Percentiles rank a stretch among this genome's conserved stretches.
Evolutionary conservation across 1,140 invertebrate species (phyloP).

Genomic region (Heliconius congener): DNA sequence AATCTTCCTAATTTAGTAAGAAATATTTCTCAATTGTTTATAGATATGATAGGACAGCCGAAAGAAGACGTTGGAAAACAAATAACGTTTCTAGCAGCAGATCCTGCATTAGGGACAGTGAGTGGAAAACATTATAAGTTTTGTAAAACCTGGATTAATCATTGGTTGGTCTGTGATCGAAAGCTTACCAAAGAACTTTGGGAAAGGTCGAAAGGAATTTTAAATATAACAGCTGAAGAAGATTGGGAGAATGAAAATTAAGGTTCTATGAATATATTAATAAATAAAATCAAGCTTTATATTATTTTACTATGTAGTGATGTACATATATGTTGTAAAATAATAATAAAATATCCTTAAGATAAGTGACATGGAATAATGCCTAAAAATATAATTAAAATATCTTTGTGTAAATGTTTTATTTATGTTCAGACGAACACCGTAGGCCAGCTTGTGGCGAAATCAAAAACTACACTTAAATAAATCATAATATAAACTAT

Average conservation of each 20-base stretch:
- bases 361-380: no score
- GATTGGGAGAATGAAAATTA: slow-evolving; percentile 48
- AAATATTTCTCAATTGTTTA: slow-evolving; percentile 54
- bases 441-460: no score
- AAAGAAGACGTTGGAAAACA: slow-evolving; percentile 65
- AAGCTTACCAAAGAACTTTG: slow-evolving; percentile 56
- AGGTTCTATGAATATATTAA: neutral
- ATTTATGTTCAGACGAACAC: no score
- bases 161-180: slow-evolving; percentile 56
- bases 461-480: no score
- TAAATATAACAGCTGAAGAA: slow-evolving; percentile 60
- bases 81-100: slow-evolving; percentile 57
- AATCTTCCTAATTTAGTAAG: slow-evolving; percentile 49
- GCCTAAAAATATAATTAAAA: no score
- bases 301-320: no score
- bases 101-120: slow-evolving; percentile 52
- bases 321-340: no score
- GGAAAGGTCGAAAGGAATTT: slow-evolving; percentile 58
- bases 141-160: slow-evolving; percentile 62
- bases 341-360: no score
- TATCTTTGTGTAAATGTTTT: no score
- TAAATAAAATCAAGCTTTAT: no score
- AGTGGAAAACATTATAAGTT: slow-evolving; percentile 74
- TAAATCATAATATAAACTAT: no score
- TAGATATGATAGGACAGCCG: slow-evolving; percentile 59